phyloP scores from a whole-genome alignment of 2,113 vertebrate species.

The Ploceus nigricollis region DNA sequence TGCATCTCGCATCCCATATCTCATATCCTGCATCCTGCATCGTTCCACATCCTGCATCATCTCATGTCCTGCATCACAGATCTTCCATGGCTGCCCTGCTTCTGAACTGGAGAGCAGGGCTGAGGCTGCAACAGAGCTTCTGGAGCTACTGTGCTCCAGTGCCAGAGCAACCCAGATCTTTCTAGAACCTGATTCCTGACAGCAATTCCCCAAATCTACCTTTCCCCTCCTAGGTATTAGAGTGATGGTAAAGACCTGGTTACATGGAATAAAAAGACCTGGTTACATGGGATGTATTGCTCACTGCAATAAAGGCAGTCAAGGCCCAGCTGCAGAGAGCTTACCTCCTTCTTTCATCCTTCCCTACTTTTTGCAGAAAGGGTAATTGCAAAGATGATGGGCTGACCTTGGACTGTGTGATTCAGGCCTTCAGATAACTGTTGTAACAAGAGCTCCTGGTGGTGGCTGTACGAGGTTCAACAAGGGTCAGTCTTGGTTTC shows the following conservation, averaged over 20 bases:
- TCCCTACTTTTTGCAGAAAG: neutral
- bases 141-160: neutral
- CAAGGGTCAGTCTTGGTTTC: neutral
- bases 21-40: neutral
- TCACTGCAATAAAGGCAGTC: neutral
- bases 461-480: neutral
- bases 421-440: neutral
- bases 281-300: neutral
- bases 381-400: neutral
- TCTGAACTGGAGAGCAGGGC: neutral
- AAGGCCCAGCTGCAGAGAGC: neutral
- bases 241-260: neutral
- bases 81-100: neutral
- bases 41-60: neutral
- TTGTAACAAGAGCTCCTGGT: neutral
- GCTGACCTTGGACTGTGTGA: neutral
- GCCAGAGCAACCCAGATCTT: neutral
- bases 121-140: neutral
- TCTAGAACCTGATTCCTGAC: neutral
- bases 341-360: neutral
- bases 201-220: fast-evolving
- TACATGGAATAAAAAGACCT: neutral
- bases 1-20: neutral
- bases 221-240: neutral
- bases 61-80: neutral